Evolutionary conservation across 2,797 vertebrate species (phyloP).

Genomic region (Labroides dimidiatus): DNA sequence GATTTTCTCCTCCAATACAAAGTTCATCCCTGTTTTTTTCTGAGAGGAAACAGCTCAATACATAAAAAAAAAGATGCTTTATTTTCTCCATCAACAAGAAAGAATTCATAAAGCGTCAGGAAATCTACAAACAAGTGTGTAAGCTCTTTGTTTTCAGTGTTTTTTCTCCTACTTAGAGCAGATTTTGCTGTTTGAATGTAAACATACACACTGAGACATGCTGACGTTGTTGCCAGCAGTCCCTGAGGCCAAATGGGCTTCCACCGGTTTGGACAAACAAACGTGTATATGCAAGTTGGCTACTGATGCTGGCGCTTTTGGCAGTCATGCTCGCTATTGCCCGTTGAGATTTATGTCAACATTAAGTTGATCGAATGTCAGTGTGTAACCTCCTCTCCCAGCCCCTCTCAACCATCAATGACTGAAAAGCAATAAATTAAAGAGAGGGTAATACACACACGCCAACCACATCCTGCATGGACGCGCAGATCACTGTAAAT

Average conservation of each 20-base stretch:
- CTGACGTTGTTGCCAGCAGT: slow-evolving; percentile 47
- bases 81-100: slow-evolving; percentile 16
- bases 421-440: slow-evolving; percentile 79
- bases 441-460: slow-evolving; percentile 50
- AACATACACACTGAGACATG: slow-evolving; percentile 40
- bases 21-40: slow-evolving; percentile 7
- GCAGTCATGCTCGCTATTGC: slow-evolving; percentile 72
- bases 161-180: slow-evolving; percentile 28
- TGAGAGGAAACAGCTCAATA: background rate
- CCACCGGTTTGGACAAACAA: slow-evolving; percentile 76
- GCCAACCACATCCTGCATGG: background rate
- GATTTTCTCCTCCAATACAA: background rate
- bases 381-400: slow-evolving; percentile 75
- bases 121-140: slow-evolving; percentile 15
- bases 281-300: slow-evolving; percentile 76
- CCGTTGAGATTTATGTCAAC: slow-evolving; percentile 83
- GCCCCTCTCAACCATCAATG: slow-evolving; percentile 7
- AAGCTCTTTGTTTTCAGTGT: background rate
- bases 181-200: slow-evolving; percentile 41
- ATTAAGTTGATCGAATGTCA: slow-evolving; percentile 86
- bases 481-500: background rate
- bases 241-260: slow-evolving; percentile 76
- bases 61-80: slow-evolving; percentile 9
- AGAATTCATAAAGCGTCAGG: slow-evolving; percentile 7
- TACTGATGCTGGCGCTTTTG: slow-evolving; percentile 30